A percentile compares a stretch with the other conserved stretches of the same genome.
Conservation (phyloP, 2,888 invertebrate species). For the Endomychus coccineus region DNA sequence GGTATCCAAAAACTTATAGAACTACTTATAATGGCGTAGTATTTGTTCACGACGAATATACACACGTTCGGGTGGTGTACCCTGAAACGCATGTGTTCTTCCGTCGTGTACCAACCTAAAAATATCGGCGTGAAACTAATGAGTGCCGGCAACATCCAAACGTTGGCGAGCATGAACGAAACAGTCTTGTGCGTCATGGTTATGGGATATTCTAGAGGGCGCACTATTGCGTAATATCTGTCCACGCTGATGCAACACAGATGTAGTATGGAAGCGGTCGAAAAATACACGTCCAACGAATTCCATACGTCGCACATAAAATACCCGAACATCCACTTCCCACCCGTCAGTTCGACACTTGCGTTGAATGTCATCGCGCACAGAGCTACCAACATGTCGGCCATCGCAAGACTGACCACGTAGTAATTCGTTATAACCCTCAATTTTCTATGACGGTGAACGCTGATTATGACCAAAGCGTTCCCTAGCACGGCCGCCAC, state of each 20-base stretch:
- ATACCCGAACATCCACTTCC: slow-evolving; percentile 82
- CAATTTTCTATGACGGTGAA: slow-evolving; percentile 71
- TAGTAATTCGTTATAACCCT: slow-evolving; percentile 92
- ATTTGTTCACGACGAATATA: slow-evolving; percentile 76
- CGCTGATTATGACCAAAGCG: slow-evolving; percentile 81
- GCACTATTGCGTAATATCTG: slow-evolving; percentile 77
- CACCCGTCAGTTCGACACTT: slow-evolving; percentile 70
- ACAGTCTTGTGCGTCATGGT: slow-evolving; percentile 83
- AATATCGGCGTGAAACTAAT: slow-evolving; percentile 94
- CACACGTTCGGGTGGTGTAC: slow-evolving; percentile 66
- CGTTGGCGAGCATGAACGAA: slow-evolving; percentile 74
- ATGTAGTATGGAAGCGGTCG: slow-evolving; percentile 85
- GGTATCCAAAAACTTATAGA: slow-evolving; percentile 92
- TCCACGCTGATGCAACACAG: slow-evolving; percentile 93
- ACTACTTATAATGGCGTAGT: slow-evolving; percentile 82
- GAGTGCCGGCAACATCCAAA: slow-evolving; percentile 86
- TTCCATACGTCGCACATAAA: slow-evolving; percentile 93
- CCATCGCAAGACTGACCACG: slow-evolving; percentile 89
- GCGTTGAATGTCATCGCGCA: slow-evolving; percentile 92
- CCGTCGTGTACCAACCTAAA: slow-evolving; percentile 72
- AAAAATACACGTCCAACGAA: slow-evolving; percentile 89
- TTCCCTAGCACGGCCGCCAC: slow-evolving; percentile 86
- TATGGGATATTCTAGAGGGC: slow-evolving; percentile 84
- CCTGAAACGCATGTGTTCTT: slow-evolving; percentile 51
- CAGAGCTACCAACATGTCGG: slow-evolving; percentile 86